A percentile compares a stretch with the other conserved stretches of the same genome.
Conservation (phyloP, 2,888 invertebrate species). For the Dysmachus trigonus region DNA sequence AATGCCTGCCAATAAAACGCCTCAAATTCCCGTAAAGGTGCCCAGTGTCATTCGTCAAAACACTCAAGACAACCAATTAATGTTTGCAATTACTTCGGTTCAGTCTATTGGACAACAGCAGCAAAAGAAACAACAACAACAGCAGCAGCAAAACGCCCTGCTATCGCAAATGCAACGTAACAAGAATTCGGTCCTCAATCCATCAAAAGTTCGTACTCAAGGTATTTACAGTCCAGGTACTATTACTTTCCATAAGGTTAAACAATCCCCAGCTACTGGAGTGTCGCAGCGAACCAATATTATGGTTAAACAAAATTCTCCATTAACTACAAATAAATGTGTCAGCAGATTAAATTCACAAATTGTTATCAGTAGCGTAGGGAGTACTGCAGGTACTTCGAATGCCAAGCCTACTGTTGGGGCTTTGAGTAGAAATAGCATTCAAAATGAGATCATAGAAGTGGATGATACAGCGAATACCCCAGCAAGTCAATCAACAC, state of each 20-base stretch:
- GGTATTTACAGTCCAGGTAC: background rate
- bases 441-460: background rate
- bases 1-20: background rate
- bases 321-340: background rate
- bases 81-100: slow-evolving; percentile 32
- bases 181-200: background rate
- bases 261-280: background rate
- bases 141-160: background rate
- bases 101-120: slow-evolving; percentile 8
- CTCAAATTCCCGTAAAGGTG: background rate
- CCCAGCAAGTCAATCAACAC: background rate
- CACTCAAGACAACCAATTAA: background rate
- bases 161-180: background rate
- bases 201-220: background rate
- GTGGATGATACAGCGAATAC: background rate
- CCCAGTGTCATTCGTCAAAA: background rate
- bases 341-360: background rate
- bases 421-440: background rate
- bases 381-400: background rate
- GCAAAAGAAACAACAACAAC: background rate
- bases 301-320: background rate
- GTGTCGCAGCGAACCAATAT: background rate
- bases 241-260: background rate
- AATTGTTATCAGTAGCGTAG: background rate
- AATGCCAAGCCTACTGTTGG: background rate